A percentile compares a stretch with the other conserved stretches of the same genome.
Evolutionary conservation across 2,888 invertebrate genomes (phyloP).

Genomic region (Drosophila mayaguana): DNA sequence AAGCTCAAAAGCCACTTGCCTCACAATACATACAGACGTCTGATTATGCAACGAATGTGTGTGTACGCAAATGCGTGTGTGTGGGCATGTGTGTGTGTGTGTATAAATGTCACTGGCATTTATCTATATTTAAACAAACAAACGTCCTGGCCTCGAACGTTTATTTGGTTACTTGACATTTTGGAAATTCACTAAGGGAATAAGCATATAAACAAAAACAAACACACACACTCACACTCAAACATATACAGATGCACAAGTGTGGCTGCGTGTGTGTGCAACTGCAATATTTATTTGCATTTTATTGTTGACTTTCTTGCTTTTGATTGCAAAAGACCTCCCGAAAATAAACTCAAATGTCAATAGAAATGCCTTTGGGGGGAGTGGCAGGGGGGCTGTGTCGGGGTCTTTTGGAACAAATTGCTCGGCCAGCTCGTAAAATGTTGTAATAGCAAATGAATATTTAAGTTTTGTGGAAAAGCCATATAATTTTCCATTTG

Average conservation of each 20-base stretch:
- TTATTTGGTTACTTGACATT: conserved; percentile 77
- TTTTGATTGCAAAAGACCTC: conserved; percentile 58
- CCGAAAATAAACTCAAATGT: conserved; percentile 48
- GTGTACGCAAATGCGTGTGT: conserved; percentile 13
- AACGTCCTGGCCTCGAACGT: conserved; percentile 59
- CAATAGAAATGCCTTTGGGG: conserved; percentile 25
- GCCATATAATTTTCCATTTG: conserved; percentile 75
- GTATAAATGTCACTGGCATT: conserved; percentile 70
- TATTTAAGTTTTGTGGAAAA: conserved; percentile 64
- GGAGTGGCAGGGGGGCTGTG: no score
- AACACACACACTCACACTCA: conserved; percentile 7
- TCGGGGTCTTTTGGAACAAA: conserved; percentile 31
- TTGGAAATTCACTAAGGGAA: conserved; percentile 60
- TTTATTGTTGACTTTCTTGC: conserved; percentile 71
- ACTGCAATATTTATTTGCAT: conserved; percentile 67
- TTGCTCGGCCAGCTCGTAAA: conserved; percentile 57
- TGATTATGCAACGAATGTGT: conserved; percentile 45
- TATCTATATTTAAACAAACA: conserved; percentile 77
- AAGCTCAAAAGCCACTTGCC: conserved; percentile 5
- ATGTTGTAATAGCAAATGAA: conserved; percentile 74
- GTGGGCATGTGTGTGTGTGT: conserved; percentile 29
- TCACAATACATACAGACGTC: conserved; percentile 21
- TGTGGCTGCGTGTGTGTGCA: conserved; percentile 17
- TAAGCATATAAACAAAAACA: conserved; percentile 34
- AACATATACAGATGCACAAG: conserved; percentile 5